Evolutionary conservation across 2,113 vertebrate genomes (phyloP).

Genomic region (Phyllostomus discolor): DNA sequence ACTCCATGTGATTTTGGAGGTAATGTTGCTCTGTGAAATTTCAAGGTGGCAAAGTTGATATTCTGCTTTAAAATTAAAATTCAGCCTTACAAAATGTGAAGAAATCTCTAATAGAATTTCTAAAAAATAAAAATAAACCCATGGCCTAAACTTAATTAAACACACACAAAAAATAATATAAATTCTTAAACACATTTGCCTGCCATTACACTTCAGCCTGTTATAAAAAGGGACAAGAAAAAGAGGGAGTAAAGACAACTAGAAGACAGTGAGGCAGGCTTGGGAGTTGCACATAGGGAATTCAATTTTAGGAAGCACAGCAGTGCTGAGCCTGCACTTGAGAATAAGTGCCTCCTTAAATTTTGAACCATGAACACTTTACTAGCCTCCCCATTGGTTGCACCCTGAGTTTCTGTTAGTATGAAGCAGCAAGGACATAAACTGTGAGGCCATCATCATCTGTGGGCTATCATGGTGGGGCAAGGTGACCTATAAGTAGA

Average conservation of each 20-base stretch:
- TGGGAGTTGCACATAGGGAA: background rate
- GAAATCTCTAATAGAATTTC: background rate
- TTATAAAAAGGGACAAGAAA: background rate
- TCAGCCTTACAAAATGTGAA: background rate
- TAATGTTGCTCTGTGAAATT: background rate
- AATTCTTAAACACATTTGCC: background rate
- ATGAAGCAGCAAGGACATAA: background rate
- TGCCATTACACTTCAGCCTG: background rate
- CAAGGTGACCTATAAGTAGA: background rate
- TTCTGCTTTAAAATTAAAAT: conserved; percentile 28
- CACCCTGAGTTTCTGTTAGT: background rate
- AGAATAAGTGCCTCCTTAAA: background rate
- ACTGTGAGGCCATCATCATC: background rate
- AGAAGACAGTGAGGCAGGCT: background rate
- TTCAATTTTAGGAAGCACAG: background rate
- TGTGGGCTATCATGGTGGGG: background rate
- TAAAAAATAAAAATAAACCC: background rate
- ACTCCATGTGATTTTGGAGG: background rate
- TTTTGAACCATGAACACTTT: background rate
- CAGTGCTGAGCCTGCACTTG: background rate
- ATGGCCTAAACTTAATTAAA: background rate
- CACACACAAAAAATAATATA: background rate
- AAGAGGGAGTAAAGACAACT: background rate
- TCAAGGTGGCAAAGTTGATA: background rate
- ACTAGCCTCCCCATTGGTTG: background rate